Percentiles rank a stretch among this genome's conserved stretches.
Evolutionary conservation across 2,797 vertebrate genomes (phyloP).

Genomic region (Heliangelus exortis): DNA sequence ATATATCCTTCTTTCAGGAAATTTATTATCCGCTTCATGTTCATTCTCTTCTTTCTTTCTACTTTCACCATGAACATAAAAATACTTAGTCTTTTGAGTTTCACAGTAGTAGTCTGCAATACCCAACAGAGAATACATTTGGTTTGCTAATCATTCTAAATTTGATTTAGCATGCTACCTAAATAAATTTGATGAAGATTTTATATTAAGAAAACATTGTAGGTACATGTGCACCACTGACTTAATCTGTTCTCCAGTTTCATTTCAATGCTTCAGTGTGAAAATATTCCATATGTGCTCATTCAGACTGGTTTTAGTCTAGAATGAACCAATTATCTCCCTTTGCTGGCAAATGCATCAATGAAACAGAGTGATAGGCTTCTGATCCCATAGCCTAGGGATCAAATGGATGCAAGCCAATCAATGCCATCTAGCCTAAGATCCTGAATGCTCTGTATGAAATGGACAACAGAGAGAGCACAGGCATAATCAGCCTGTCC

Average conservation of each 20-base stretch:
- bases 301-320: neutral
- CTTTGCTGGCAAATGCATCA: neutral
- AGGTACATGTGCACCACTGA: neutral
- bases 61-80: neutral
- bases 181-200: neutral
- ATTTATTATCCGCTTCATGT: neutral
- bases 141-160: neutral
- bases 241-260: neutral
- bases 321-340: neutral
- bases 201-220: neutral
- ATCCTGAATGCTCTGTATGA: neutral
- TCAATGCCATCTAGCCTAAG: neutral
- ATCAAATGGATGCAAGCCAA: neutral
- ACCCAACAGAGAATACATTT: neutral
- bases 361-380: neutral
- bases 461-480: neutral
- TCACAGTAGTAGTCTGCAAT: neutral
- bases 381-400: neutral
- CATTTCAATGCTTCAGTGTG: neutral
- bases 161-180: fast-evolving
- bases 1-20: neutral
- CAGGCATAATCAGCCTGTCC: neutral
- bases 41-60: neutral
- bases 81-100: neutral
- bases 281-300: neutral